Percentiles rank a stretch among this genome's conserved stretches.
These are phyloP conservation scores for Scomber japonicus DNA, from an alignment of 2,113 vertebrate genomes.

Conservation along the genomic window DNA sequence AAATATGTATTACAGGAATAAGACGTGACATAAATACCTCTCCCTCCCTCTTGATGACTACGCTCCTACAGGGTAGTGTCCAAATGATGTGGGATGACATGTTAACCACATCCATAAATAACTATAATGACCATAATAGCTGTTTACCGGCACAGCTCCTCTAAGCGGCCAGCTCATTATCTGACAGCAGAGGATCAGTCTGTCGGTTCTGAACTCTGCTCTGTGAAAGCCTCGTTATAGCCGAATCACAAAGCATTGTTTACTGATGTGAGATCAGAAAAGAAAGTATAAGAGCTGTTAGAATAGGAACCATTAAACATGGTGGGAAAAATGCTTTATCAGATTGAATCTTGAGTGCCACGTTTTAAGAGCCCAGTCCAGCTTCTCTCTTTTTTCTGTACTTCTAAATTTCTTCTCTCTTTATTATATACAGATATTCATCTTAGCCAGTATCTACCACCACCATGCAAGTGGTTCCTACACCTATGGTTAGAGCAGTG, in stretches of 20 bases:
- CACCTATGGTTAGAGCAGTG: constrained; percentile 9
- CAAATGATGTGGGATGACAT: constrained; percentile 35
- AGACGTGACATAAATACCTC: constrained; percentile 20
- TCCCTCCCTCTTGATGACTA: constrained; percentile 5
- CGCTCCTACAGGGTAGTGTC: constrained; percentile 26
- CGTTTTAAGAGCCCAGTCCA: neutral
- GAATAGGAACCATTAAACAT: constrained; percentile 5
- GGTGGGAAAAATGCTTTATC: neutral
- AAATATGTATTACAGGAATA: constrained; percentile 35
- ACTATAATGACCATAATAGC: constrained; percentile 66
- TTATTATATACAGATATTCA: neutral
- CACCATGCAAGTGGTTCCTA: constrained; percentile 9
- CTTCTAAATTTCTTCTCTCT: neutral
- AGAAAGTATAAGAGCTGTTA: neutral
- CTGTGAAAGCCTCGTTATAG: neutral
- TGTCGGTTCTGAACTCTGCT: neutral
- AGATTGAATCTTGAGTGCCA: neutral
- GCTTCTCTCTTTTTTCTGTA: neutral
- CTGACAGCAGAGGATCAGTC: constrained; percentile 38
- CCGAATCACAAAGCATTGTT: constrained; percentile 29
- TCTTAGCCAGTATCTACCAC: neutral
- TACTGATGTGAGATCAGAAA: neutral
- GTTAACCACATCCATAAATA: constrained; percentile 69
- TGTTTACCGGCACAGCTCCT: constrained; percentile 67
- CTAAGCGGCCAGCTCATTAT: constrained; percentile 34